phyloP scores from a whole-genome alignment of 2,797 vertebrate genomes.

The Danio albolineatus region DNA sequence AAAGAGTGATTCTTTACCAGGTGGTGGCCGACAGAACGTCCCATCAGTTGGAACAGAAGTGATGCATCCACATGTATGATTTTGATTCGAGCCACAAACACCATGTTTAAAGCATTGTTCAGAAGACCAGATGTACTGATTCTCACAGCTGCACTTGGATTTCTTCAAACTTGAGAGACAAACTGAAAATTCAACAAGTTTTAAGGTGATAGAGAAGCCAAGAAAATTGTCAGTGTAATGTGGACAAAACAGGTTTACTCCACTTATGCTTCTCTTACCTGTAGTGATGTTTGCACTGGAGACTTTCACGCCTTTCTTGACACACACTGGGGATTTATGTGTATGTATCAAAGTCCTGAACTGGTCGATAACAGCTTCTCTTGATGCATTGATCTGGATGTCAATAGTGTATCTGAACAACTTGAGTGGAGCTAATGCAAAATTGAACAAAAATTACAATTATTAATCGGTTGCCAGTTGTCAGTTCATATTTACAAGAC shows the following conservation, averaged over 20 bases:
- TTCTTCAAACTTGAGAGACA: neutral
- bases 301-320: neutral
- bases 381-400: neutral
- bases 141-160: neutral
- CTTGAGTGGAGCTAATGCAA: neutral
- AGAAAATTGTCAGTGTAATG: too few relatives aligned
- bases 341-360: neutral
- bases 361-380: neutral
- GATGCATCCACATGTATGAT: neutral
- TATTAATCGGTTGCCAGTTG: accelerated
- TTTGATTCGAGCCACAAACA: neutral
- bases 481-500: accelerated
- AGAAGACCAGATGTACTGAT: neutral
- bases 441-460: accelerated
- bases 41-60: neutral
- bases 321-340: neutral
- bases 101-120: neutral
- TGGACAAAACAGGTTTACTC: neutral
- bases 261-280: neutral
- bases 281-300: neutral
- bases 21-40: neutral
- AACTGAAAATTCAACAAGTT: neutral
- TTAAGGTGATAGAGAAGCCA: accelerated
- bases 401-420: neutral
- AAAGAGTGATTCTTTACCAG: neutral